Evolutionary conservation across 2,113 vertebrate species (phyloP).

Genomic region (Cinclus mexicanus): DNA sequence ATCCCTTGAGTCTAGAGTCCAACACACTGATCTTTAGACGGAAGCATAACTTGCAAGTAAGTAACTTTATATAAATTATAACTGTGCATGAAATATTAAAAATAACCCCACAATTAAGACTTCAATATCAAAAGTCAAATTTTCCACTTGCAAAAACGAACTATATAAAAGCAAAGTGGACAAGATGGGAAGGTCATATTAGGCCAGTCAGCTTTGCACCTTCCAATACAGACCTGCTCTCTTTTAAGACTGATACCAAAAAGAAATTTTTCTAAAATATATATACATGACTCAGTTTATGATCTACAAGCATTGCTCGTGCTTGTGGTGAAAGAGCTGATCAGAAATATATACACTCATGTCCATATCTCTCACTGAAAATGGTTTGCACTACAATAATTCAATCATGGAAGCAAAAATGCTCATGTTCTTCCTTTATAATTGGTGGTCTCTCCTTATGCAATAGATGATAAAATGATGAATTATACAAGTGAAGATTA

Average conservation of each 20-base stretch:
- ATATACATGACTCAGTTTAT: neutral
- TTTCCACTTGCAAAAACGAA: neutral
- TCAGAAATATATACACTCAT: neutral
- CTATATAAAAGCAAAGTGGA: neutral
- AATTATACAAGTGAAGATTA: neutral
- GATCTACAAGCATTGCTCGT: neutral
- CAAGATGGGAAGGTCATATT: neutral
- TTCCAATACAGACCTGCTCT: neutral
- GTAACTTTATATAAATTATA: neutral
- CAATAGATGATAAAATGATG: neutral
- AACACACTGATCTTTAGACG: neutral
- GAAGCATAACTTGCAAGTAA: neutral
- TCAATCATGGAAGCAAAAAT: neutral
- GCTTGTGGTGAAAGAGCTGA: neutral
- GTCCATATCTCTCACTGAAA: neutral
- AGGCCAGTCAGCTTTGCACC: neutral
- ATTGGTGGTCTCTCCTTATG: neutral
- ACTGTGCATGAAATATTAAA: neutral
- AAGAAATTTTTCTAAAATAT: neutral
- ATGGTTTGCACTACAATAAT: neutral
- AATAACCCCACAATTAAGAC: neutral
- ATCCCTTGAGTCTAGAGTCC: neutral
- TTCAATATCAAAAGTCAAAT: neutral
- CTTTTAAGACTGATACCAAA: neutral
- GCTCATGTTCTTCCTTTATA: neutral